Evolutionary conservation across 2,797 vertebrate genomes (phyloP).

Genomic region (Craterocephalus amniculus): DNA sequence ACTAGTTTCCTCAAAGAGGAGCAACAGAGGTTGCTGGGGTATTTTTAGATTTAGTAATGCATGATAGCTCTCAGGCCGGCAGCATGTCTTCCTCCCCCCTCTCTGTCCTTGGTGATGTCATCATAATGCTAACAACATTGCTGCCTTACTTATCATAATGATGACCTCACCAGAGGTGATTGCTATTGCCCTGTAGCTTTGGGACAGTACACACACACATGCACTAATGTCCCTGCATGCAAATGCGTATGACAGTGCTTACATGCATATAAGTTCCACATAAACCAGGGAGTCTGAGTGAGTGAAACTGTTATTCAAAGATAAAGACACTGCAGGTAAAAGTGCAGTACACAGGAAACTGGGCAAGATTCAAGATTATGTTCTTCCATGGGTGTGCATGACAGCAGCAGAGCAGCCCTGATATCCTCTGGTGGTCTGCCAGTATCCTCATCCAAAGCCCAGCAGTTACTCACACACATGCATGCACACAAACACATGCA

Average conservation of each 20-base stretch:
- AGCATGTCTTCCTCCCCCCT: slow-evolving; percentile 8
- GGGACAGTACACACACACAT: neutral
- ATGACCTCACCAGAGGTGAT: slow-evolving; percentile 40
- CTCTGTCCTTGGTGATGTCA: slow-evolving; percentile 67
- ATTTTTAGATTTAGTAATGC: slow-evolving; percentile 62
- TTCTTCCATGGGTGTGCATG: neutral
- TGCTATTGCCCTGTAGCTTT: slow-evolving; percentile 14
- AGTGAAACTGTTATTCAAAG: slow-evolving; percentile 18
- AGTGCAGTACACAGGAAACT: slow-evolving; percentile 22
- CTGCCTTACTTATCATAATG: slow-evolving; percentile 54
- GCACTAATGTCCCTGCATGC: neutral
- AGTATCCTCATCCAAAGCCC: slow-evolving; percentile 49
- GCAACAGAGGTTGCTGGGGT: slow-evolving; percentile 34
- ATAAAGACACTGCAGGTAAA: slow-evolving; percentile 30
- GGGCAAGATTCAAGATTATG: slow-evolving; percentile 34
- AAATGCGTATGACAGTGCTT: neutral
- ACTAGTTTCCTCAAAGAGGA: slow-evolving; percentile 36
- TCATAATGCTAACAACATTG: slow-evolving; percentile 38
- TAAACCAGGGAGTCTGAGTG: slow-evolving; percentile 2
- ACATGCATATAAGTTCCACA: neutral
- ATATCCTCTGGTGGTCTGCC: slow-evolving; percentile 55
- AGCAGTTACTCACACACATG: slow-evolving; percentile 33
- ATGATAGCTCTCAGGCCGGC: slow-evolving; percentile 41
- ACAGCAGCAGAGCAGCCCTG: slow-evolving; percentile 34
- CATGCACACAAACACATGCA: slow-evolving; percentile 17